Base-by-base conservation (phyloP, 2,113 vertebrate species). In the Hyaena hyaena region DNA sequence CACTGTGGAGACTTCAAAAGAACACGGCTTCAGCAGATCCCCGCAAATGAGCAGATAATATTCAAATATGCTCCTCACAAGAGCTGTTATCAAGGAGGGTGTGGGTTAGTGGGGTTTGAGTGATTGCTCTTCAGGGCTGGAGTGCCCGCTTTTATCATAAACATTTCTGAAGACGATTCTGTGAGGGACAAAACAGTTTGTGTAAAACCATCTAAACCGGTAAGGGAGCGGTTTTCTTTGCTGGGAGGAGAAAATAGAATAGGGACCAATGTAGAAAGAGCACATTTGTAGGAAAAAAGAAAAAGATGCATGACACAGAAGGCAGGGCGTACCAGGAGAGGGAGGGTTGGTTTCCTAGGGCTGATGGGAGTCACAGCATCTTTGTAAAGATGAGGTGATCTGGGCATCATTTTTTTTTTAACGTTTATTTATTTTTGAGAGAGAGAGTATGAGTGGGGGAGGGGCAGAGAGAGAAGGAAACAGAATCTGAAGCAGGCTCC, bases 1-100 rank as follows among this genome's bases (percentile, higher is more conserved):
- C 14, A 1, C 55, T 7, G 90, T 94, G 98, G 98, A 97, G 98
- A 97, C 89, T 85, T 6, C 2, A 55, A 92, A 93, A 96, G 94
- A 97, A 74, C 91, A 58, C 31, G 7, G 55, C 73, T 95, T 95
- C 95, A 95, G 95, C 87, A 96, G 76, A 90, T 98, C 98, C 5
- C 0, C 48, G 17, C 48, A 93, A 82, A 87, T 12, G 53, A 96
- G 79, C 92, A 88, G 95, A 94, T 92, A 50, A 94, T 80, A 85
- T 33, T 87, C n/a, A 50, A 7, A 39, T 28, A 33, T n/a, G 77
- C n/a, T 55, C 61, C 84, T 76, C 80, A 5, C 0, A 48, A 88
- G 94, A 88, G 86, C 92, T 12, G 21, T 83, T 79, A 53, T 9
- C 58, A 63, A 74, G n/a, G 95, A 95, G 92, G 83, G 24, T 21